Percentiles rank a stretch among this genome's conserved stretches.
Conservation (phyloP, 2,113 vertebrate species). For the Macquaria australasica region DNA sequence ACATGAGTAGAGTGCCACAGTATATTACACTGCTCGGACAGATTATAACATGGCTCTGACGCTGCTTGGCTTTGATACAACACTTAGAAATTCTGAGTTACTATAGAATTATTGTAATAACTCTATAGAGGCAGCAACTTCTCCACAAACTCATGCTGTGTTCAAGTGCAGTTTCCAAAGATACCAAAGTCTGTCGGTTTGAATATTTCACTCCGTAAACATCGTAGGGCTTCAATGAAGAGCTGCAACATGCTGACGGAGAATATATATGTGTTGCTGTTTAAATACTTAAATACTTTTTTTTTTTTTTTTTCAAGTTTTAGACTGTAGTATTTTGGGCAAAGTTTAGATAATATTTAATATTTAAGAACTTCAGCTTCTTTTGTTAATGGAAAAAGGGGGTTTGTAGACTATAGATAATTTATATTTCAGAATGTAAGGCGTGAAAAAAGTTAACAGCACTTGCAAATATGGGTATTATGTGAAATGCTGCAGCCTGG, state of each 20-base stretch:
- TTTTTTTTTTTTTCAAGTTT: too few species aligned
- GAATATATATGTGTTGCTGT: too few species aligned
- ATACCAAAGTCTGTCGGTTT: background rate
- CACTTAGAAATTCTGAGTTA: background rate
- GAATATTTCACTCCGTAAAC: background rate
- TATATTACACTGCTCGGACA: background rate
- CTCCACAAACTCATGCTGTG: too few species aligned
- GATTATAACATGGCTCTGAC: background rate
- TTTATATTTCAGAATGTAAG: background rate
- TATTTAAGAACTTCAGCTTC: background rate
- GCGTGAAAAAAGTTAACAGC: too few species aligned
- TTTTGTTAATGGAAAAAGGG: background rate
- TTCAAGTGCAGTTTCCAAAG: slow-evolving; percentile 2
- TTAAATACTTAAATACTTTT: too few species aligned
- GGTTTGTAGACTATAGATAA: background rate
- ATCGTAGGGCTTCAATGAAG: background rate
- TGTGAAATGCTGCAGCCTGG: background rate
- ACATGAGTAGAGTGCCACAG: background rate
- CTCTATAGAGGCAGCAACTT: background rate
- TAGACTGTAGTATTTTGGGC: too few species aligned
- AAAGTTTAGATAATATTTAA: background rate
- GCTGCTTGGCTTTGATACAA: background rate
- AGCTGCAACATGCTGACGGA: background rate
- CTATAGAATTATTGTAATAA: background rate
- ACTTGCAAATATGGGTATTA: background rate